Evolutionary conservation across 2,797 vertebrate genomes (phyloP).

Genomic region (Darevskia mixta): DNA sequence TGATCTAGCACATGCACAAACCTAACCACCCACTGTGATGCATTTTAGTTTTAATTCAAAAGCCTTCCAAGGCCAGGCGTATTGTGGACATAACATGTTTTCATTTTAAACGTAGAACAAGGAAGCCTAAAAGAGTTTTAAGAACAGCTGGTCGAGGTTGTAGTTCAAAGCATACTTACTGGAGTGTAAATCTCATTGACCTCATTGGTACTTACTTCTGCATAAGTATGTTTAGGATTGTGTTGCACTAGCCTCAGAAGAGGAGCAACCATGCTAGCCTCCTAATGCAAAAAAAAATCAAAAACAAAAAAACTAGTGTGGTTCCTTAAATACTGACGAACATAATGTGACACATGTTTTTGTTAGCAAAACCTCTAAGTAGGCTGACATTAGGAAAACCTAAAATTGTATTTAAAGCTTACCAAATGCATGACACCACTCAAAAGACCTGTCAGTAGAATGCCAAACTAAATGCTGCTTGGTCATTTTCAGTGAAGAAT

Average conservation of each 20-base stretch:
- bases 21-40: neutral
- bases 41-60: neutral
- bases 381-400: neutral
- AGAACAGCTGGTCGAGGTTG: neutral
- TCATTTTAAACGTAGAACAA: neutral
- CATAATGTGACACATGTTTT: neutral
- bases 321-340: neutral
- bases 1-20: neutral
- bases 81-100: neutral
- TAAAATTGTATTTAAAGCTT: neutral
- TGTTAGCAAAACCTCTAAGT: neutral
- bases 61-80: neutral
- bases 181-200: neutral
- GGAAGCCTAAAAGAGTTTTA: neutral
- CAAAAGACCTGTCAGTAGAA: neutral
- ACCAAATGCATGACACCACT: neutral
- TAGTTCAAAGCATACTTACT: neutral
- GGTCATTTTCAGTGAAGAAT: neutral
- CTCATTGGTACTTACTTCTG: neutral
- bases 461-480: neutral
- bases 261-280: neutral
- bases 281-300: too few species aligned
- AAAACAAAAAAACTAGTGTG: neutral
- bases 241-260: neutral
- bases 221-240: neutral